Conservation (phyloP, 2,797 vertebrate genomes). For the Trachurus trachurus region DNA sequence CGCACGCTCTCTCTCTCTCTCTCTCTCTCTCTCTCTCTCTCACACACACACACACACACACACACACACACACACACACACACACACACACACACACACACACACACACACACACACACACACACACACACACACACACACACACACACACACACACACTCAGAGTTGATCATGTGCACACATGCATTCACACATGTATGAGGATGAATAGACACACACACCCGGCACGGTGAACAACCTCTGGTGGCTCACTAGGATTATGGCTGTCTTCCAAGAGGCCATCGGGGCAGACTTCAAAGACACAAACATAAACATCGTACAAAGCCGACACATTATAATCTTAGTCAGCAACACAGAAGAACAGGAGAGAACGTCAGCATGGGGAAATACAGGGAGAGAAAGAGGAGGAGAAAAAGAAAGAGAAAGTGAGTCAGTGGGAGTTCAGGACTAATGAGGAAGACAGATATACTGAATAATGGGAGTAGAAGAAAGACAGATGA, state of each 20-base stretch:
- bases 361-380: constrained; percentile 57
- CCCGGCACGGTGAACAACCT: constrained; percentile 56
- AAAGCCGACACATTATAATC: constrained; percentile 76
- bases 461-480: constrained; percentile 73
- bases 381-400: constrained; percentile 35
- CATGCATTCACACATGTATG: constrained; percentile 72
- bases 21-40: too few relatives aligned
- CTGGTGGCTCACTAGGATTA: constrained; percentile 64
- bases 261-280: constrained; percentile 77
- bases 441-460: constrained; percentile 78
- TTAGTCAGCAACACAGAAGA: constrained; percentile 75
- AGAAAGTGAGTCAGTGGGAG: constrained; percentile 67
- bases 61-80: constrained; percentile 48
- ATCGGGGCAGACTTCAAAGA: constrained; percentile 77
- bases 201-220: constrained; percentile 53
- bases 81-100: constrained; percentile 49
- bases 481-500: constrained; percentile 70
- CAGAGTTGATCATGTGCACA: constrained; percentile 60
- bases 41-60: constrained; percentile 42
- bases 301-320: constrained; percentile 80
- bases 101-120: constrained; percentile 46
- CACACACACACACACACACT: constrained; percentile 46
- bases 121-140: constrained; percentile 47
- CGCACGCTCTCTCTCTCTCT: constrained; percentile 47
- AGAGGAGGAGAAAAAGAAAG: constrained; percentile 42